A percentile compares a stretch with the other conserved stretches of the same genome.
These are phyloP conservation scores for Clarias pachynema DNA, from an alignment of 2,797 vertebrate genomes.

Conservation along the genomic window DNA sequence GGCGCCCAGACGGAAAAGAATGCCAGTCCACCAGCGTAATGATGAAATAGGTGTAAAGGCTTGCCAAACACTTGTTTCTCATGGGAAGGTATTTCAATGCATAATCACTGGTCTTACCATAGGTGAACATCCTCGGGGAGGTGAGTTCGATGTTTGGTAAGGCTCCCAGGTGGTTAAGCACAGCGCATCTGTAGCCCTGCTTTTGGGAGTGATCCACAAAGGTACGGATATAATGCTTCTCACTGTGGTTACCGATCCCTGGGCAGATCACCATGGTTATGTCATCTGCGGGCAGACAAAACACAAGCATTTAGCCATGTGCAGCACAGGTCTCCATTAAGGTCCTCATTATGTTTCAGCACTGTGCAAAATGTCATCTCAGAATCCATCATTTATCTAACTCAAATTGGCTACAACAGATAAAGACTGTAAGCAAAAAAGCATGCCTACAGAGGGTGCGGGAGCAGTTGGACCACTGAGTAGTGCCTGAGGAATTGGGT, in stretches of 20 bases:
- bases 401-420: neutral
- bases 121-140: conserved; percentile 96
- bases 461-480: neutral
- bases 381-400: neutral
- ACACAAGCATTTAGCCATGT: conserved; percentile 18
- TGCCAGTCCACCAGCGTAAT: conserved; percentile 1
- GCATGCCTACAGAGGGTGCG: neutral
- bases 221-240: conserved; percentile 95
- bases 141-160: conserved; percentile 91
- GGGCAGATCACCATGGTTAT: conserved; percentile 98
- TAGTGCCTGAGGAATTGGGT: neutral
- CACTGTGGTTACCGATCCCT: conserved; percentile 96
- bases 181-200: conserved; percentile 92
- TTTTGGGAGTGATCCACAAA: conserved; percentile 95
- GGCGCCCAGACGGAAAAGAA: neutral
- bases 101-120: conserved; percentile 76
- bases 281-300: conserved; percentile 76
- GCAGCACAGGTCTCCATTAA: neutral
- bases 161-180: conserved; percentile 94
- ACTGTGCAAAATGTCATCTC: neutral
- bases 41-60: conserved; percentile 22
- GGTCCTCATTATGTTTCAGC: neutral
- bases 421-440: neutral
- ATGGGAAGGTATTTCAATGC: conserved; percentile 27
- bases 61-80: conserved; percentile 19